Conservation (phyloP, 2,888 invertebrate species). For the Archaeoteleia sp. region DNA sequence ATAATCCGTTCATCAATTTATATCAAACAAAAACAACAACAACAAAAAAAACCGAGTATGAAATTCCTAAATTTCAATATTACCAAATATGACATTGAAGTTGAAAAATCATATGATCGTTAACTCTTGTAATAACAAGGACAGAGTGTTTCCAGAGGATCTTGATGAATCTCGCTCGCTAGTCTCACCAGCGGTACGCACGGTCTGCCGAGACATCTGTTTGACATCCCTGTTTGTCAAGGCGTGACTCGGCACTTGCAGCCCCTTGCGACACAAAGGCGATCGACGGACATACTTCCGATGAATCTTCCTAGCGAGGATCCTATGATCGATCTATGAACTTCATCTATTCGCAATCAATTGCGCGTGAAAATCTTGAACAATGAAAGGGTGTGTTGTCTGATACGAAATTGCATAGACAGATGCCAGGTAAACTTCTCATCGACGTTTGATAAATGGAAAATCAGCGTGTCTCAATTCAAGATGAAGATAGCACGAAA, state of each 20-base stretch:
- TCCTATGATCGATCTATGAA: conserved; percentile 71
- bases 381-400: conserved; percentile 59
- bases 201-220: conserved; percentile 69
- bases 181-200: conserved; percentile 35
- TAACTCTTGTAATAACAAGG: conserved; percentile 1
- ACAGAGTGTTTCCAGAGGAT: conserved; percentile 15
- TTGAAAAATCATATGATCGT: conserved; percentile 15
- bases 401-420: conserved; percentile 48
- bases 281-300: conserved; percentile 56
- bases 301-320: conserved; percentile 56
- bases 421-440: conserved; percentile 55
- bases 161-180: conserved; percentile 16
- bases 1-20: conserved; percentile 13
- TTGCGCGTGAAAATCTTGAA: conserved; percentile 74
- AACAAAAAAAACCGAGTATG: conserved; percentile 1
- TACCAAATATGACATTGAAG: too few species aligned
- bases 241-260: conserved; percentile 75
- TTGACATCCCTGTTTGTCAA: conserved; percentile 75
- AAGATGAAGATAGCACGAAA: conserved; percentile 14
- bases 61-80: conserved; percentile 11
- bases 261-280: conserved; percentile 63
- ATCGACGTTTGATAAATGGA: conserved; percentile 25
- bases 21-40: conserved; percentile 3
- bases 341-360: conserved; percentile 66
- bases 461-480: conserved; percentile 22